phyloP scores from a whole-genome alignment of 2,113 vertebrate genomes.

The Ailurus styani region DNA sequence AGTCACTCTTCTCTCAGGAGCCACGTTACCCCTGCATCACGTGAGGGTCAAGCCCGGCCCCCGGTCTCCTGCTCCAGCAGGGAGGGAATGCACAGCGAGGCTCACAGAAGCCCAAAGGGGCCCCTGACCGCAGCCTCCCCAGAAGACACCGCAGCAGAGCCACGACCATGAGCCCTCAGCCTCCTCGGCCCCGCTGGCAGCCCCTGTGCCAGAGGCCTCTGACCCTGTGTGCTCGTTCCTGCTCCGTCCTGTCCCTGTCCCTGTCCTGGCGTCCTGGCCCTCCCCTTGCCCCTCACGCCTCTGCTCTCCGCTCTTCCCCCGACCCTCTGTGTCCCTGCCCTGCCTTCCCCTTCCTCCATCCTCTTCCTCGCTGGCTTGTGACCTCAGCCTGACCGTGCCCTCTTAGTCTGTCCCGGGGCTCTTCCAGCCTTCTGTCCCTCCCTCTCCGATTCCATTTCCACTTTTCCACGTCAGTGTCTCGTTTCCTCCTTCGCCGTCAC shows the following conservation, averaged over 20 bases:
- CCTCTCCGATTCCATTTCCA: not conserved
- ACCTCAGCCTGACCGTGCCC: not conserved
- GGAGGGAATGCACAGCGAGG: not conserved
- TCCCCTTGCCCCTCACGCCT: not conserved
- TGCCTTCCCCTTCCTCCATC: not conserved
- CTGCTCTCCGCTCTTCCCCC: not conserved
- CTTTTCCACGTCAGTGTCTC: not conserved
- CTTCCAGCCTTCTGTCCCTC: not conserved
- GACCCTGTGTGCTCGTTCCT: not conserved
- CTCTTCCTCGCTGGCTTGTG: not conserved
- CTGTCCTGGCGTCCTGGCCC: not conserved
- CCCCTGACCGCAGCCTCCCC: not conserved
- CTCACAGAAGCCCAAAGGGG: rapidly evolving
- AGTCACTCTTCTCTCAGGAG: not conserved
- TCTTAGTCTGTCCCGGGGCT: not conserved
- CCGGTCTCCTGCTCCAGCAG: rapidly evolving
- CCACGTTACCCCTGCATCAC: rapidly evolving
- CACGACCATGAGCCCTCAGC: not conserved
- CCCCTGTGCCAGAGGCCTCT: not conserved
- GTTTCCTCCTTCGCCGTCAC: not conserved
- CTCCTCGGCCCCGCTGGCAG: not conserved
- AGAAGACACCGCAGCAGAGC: not conserved
- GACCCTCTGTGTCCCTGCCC: not conserved
- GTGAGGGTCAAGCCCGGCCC: not conserved
- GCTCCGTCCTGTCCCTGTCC: not conserved